Conservation (phyloP, 2,797 vertebrate species). For the Crocidura indochinensis region DNA sequence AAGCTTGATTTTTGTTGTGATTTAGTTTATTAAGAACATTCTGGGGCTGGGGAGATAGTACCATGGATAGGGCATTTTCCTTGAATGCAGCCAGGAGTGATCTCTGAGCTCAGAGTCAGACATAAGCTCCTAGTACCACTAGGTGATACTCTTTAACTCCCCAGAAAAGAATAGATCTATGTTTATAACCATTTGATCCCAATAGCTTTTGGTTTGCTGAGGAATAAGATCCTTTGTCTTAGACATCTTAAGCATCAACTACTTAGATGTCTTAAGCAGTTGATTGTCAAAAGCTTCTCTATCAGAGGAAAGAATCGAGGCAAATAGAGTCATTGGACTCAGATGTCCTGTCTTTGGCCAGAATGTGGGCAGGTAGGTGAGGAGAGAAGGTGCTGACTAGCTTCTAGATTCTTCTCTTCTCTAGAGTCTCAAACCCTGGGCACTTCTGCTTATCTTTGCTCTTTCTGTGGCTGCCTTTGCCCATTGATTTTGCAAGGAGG, state of each 20-base stretch:
- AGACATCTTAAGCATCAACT: background rate
- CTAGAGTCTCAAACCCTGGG: too few relatives aligned
- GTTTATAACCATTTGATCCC: constrained; percentile 19
- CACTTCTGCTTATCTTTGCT: background rate
- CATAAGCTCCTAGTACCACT: too few relatives aligned
- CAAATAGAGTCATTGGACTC: background rate
- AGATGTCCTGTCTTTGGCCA: background rate
- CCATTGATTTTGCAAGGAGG: constrained; percentile 2
- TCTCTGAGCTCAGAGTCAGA: too few relatives aligned
- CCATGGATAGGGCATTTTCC: too few relatives aligned
- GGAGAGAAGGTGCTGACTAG: background rate
- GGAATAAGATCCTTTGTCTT: background rate
- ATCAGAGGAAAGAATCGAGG: background rate
- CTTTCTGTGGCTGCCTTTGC: background rate
- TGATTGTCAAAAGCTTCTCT: background rate
- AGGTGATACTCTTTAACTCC: too few relatives aligned
- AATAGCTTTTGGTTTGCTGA: constrained; percentile 30
- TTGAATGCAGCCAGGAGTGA: too few relatives aligned
- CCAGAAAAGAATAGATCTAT: background rate
- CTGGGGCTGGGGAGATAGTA: too few relatives aligned
- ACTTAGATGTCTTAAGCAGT: background rate
- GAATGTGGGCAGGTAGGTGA: background rate
- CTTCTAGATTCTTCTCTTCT: background rate
- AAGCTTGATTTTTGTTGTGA: background rate
- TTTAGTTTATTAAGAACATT: background rate